Percentiles rank a stretch among this genome's conserved stretches.
Conservation (phyloP, 2,797 vertebrate species). For the Leontopithecus rosalia region DNA sequence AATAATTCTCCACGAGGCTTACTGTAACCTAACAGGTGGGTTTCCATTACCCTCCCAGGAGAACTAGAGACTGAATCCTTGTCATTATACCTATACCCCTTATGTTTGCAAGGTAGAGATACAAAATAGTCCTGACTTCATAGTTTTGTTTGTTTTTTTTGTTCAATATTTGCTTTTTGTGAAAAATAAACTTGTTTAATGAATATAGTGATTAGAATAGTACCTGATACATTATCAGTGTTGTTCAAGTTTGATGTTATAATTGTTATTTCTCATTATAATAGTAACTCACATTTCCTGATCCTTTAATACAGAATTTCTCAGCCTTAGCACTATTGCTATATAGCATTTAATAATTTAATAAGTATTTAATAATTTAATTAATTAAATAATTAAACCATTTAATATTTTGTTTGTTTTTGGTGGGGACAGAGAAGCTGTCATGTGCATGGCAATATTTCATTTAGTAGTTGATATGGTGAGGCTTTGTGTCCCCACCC, state of each 20-base stretch:
- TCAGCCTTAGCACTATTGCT: neutral
- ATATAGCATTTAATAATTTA: neutral
- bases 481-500: neutral
- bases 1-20: constrained; percentile 48
- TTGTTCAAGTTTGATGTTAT: neutral
- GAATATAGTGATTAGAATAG: neutral
- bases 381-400: neutral
- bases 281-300: neutral
- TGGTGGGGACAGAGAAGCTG: neutral
- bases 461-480: neutral
- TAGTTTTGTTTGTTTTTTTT: neutral
- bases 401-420: neutral
- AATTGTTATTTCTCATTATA: neutral
- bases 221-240: neutral
- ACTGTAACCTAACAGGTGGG: neutral
- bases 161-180: neutral
- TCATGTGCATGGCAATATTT: neutral
- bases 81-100: neutral
- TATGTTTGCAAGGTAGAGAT: neutral
- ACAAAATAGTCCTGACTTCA: neutral
- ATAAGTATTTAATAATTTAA: neutral
- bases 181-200: neutral
- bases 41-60: constrained; percentile 8
- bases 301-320: neutral
- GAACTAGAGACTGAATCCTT: constrained; percentile 19